Evolutionary conservation across 2,888 invertebrate genomes (phyloP), one percentile per base, ranked within the genome.

Genomic region (Bimastos eiseni): DNA sequence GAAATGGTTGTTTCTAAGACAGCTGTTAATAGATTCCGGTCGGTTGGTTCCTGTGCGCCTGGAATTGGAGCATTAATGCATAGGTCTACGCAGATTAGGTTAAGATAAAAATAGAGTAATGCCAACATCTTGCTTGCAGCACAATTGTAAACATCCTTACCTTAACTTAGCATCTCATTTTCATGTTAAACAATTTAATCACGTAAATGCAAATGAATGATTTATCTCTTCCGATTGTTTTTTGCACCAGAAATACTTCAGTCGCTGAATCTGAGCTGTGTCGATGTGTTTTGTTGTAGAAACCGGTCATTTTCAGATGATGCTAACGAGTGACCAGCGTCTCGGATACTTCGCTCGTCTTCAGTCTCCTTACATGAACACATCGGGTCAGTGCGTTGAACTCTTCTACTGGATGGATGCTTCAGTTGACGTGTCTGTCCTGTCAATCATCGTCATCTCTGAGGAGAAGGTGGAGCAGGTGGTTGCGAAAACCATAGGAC

Each of bases 331-430:
- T 37, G 89, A 89, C 38, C 44, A 41, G 44, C 38, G 89, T 13
- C 89, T 89, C n/a, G 89, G 89, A 24, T 89, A 89, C 89, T 34
- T 17, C 15, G 89, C 89, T n/a, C 83, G 83, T 15, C 83, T 83
- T 36, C 83, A 34, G 83, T 83, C 83, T 6, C 83, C 41, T 44
- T 90, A 90, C 41, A 33, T 90, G 37, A 34, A 90, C 84, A 90
- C 90, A n/a, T 83, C 90, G 3, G 83, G 70, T 41, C 33, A n/a
- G 24, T 90, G 90, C 84, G 70, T 83, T 83, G 90, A 90, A 37
- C 83, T 90, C 83, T 90, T 83, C 90, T 90, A 83, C 44, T 90
- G 90, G 90, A 41, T 89, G 49, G 83, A 83, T 36, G 30, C 55
- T 13, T 89, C 89, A 15, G 36, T 33, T 24, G 89, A 89, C n/a